phyloP scores from a whole-genome alignment of 2,888 invertebrate genomes.

The Clistopyga incitator region DNA sequence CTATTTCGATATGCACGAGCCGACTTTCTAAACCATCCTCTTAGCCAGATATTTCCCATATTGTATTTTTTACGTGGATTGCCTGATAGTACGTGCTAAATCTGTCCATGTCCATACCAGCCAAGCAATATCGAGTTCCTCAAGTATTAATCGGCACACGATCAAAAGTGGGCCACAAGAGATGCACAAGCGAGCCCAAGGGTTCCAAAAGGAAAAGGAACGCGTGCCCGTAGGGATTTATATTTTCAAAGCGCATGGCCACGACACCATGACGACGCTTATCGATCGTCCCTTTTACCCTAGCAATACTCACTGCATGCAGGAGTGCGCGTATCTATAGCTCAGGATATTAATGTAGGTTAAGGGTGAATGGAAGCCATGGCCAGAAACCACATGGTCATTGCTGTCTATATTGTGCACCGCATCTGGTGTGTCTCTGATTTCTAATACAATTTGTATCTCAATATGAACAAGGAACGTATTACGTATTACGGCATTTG shows the following conservation, averaged over 20 bases:
- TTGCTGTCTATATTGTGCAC: neutral
- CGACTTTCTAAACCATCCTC: too few relatives aligned
- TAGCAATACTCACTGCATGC: conserved; percentile 31
- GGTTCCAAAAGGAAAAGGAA: conserved; percentile 28
- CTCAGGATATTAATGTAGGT: conserved; percentile 74
- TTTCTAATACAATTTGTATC: neutral
- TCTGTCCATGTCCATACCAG: neutral
- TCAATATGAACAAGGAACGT: neutral
- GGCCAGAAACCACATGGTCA: neutral
- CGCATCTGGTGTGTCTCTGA: neutral
- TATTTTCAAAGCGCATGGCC: conserved; percentile 53
- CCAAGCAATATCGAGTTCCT: conserved; percentile 57
- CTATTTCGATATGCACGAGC: too few relatives aligned
- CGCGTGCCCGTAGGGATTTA: conserved; percentile 46
- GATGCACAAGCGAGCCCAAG: conserved; percentile 49
- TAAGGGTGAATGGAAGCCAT: conserved; percentile 71
- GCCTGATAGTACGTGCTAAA: neutral
- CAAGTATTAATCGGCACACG: conserved; percentile 65
- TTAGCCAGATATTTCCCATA: too few relatives aligned
- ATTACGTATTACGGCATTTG: neutral
- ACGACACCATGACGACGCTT: conserved; percentile 65
- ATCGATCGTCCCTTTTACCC: conserved; percentile 74
- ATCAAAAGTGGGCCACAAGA: conserved; percentile 44
- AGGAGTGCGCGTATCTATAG: conserved; percentile 61
- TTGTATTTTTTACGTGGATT: too few relatives aligned